phyloP scores from a whole-genome alignment of 2,797 vertebrate species.

The Sebastes cheni region DNA sequence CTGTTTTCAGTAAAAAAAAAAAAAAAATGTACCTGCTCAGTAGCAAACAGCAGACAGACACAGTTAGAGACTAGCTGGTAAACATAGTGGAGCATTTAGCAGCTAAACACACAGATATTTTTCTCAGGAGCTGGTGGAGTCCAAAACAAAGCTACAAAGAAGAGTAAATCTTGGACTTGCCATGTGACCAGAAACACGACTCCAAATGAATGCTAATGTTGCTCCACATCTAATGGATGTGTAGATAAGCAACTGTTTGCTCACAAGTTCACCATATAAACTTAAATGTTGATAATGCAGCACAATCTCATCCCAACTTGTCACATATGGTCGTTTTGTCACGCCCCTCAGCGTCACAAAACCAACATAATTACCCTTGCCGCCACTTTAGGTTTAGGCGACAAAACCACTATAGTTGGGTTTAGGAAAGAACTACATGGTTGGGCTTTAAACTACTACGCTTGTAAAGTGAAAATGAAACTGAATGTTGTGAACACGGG shows the following conservation, averaged over 20 bases:
- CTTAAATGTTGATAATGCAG: background rate
- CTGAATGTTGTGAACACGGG: too few species aligned
- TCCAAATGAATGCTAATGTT: background rate
- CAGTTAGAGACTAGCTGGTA: background rate
- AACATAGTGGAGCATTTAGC: background rate
- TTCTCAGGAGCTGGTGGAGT: background rate
- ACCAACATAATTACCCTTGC: too few species aligned
- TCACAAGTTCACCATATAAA: background rate
- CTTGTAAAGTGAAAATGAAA: too few species aligned
- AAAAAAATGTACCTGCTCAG: background rate
- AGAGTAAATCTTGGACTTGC: background rate
- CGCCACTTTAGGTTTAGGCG: too few species aligned
- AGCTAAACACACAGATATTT: background rate
- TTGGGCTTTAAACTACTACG: too few species aligned
- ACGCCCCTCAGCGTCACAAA: too few species aligned
- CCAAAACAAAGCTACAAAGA: background rate
- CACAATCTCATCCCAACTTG: too few species aligned
- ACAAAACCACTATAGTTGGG: too few species aligned
- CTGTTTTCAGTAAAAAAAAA: too few species aligned
- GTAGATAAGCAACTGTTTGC: background rate
- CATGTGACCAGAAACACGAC: background rate
- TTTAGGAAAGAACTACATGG: too few species aligned
- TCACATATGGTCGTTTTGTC: too few species aligned
- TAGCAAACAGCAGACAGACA: background rate
- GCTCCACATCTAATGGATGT: background rate